A percentile compares a stretch with the other conserved stretches of the same genome.
phyloP scores from a whole-genome alignment of 64 coral and sea anemone genomes.

The Anthopleura sola region DNA sequence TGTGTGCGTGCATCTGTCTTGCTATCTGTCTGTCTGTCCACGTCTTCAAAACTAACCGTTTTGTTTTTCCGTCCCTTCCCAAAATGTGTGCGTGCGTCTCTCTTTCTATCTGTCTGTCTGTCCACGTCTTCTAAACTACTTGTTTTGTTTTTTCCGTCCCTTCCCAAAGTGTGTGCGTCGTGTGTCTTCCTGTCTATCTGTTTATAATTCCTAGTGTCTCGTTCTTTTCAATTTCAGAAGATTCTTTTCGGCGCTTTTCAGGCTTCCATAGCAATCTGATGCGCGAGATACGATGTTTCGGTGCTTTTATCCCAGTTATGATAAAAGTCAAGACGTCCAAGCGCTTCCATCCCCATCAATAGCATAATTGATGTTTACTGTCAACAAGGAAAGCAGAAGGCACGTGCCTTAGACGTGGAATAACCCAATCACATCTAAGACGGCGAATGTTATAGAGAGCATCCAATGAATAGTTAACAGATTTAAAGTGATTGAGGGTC shows the following conservation, averaged over 20 bases:
- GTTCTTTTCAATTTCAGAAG: not conserved
- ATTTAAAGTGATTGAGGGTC: not conserved
- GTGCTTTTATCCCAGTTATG: not conserved
- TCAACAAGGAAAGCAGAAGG: not conserved
- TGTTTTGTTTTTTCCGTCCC: too few species aligned
- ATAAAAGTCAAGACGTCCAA: not conserved
- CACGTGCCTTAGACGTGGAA: not conserved
- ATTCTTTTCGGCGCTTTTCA: not conserved
- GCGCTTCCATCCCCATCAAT: not conserved
- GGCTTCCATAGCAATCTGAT: not conserved
- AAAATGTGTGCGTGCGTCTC: too few species aligned
- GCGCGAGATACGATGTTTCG: not conserved
- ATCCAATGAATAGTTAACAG: not conserved
- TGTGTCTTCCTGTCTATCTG: not conserved
- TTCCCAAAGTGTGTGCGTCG: too few species aligned
- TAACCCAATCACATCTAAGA: not conserved
- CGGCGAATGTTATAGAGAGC: not conserved
- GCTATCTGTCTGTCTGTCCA: too few species aligned
- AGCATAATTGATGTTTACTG: slow-evolving; percentile 21
- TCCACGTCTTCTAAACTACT: not conserved
- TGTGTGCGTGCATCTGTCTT: not conserved
- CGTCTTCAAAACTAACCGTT: too few species aligned
- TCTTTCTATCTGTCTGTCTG: not conserved
- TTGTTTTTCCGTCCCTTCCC: too few species aligned
- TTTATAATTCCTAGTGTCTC: not conserved